Base-by-base conservation (phyloP, 2,888 invertebrate genomes). In the Drosophila antonietae region DNA sequence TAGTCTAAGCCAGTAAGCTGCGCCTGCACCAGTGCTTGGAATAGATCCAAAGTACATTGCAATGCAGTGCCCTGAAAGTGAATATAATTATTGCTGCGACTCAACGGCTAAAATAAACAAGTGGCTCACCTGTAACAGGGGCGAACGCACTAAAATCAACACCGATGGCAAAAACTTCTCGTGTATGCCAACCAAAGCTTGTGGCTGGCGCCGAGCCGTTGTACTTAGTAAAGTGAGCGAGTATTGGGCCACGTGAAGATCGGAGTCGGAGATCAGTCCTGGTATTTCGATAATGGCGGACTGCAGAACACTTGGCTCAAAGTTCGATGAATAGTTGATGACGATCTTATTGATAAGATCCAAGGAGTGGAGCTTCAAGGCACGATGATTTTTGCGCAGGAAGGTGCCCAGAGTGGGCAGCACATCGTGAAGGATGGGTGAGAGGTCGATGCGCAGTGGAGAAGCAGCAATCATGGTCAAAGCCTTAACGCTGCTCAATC, bases 171-270 rank as follows among this genome's bases (percentile, higher is more conserved):
- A 94, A 91, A 97, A 97, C 63, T 95, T 95, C 68, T 95, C 95
- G 62, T 95, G 95, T 35, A 97, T 95, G 75, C 95, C 94, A 66
- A 95, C 95, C 80, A 98, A 93, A 55, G 97, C 97, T 78, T 95
- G 94, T 10, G 97, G 96, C 91, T 97, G 96, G 51, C 96, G 94
- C 74, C 95, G 94, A 59, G 97, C 97, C 46, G 97, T 96, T 60
- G 97, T 96, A 73, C 97, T 97, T 62, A 98, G 94, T 59, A 98
- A 94, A 62, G 96, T 95, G 70, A 98, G 94, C 31, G 97, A 97
- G 88, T 97, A 95, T 93, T 99, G 99, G 55, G 99, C 98, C 83
- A 99, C 98, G 93, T 99, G 98, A 74, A 99, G 94, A 94, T 99
- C 99, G 49, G 97, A 95, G 93, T 99, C 99, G 88, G 96, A 97